These are phyloP conservation scores for Sinosuthora webbiana DNA, from an alignment of 2,113 vertebrate species.

Conservation along the genomic window DNA sequence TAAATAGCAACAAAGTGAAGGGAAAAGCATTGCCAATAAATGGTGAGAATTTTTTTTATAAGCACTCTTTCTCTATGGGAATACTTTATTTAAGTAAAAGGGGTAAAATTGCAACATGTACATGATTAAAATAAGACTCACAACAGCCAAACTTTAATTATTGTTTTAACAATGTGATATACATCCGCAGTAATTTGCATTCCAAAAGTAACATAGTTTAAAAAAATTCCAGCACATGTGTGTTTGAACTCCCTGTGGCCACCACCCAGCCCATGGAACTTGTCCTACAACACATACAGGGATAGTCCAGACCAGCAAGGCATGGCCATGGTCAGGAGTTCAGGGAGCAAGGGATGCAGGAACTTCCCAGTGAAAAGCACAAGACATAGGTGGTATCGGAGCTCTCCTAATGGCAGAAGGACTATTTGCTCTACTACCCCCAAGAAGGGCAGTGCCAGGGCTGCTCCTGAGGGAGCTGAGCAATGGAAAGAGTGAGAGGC, in stretches of 20 bases:
- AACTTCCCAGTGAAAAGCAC: neutral
- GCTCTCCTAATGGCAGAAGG: neutral
- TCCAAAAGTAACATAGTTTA: neutral
- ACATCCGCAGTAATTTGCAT: neutral
- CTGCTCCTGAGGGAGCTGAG: neutral
- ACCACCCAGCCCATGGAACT: rapidly evolving
- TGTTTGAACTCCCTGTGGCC: neutral
- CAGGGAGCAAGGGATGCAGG: neutral
- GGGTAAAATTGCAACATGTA: neutral
- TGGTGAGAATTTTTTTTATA: neutral
- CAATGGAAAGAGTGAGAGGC: neutral
- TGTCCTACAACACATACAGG: neutral
- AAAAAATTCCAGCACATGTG: neutral
- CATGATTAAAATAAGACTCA: neutral
- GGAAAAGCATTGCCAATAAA: conserved; percentile 29
- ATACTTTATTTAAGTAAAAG: neutral
- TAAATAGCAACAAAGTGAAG: conserved; percentile 35
- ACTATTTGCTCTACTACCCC: neutral
- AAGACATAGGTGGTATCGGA: neutral
- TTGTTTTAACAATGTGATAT: neutral
- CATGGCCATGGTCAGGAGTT: neutral
- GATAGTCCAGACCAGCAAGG: neutral
- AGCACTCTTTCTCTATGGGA: neutral
- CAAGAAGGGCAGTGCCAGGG: neutral
- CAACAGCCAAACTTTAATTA: neutral